phyloP scores from a whole-genome alignment of 2,888 invertebrate genomes.

The Dilophus febrilis region DNA sequence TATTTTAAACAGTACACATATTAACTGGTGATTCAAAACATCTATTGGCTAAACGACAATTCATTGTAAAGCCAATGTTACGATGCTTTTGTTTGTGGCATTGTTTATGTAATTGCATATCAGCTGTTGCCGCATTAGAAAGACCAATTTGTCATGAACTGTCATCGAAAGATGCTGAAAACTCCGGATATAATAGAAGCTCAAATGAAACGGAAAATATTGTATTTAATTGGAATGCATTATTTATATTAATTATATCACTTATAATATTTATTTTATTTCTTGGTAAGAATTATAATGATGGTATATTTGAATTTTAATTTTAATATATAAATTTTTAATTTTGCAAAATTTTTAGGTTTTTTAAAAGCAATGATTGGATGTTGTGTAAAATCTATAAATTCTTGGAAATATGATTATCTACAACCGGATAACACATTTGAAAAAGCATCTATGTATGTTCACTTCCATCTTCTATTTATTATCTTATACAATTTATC shows the following conservation, averaged over 20 bases:
- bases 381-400: conserved; percentile 11
- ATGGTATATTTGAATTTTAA: not conserved
- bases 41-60: conserved; percentile 14
- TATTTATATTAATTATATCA: not conserved
- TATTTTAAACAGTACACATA: too few species aligned
- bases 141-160: conserved; percentile 18
- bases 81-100: conserved; percentile 24
- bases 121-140: conserved; percentile 15
- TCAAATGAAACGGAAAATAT: not conserved
- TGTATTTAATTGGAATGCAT: not conserved
- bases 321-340: not conserved
- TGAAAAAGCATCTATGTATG: conserved; percentile 14
- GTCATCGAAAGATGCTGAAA: conserved; percentile 8
- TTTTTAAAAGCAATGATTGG: conserved; percentile 18
- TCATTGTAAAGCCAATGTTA: conserved; percentile 16
- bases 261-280: not conserved
- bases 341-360: conserved; percentile 12
- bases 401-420: conserved; percentile 15
- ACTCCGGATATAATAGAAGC: conserved; percentile 15
- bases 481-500: not conserved
- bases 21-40: too few species aligned
- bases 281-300: not conserved
- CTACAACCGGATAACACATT: conserved; percentile 17
- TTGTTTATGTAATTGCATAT: conserved; percentile 21
- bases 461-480: not conserved